Conservation (phyloP, 2,113 vertebrate species). For the Periophthalmus modestus region DNA sequence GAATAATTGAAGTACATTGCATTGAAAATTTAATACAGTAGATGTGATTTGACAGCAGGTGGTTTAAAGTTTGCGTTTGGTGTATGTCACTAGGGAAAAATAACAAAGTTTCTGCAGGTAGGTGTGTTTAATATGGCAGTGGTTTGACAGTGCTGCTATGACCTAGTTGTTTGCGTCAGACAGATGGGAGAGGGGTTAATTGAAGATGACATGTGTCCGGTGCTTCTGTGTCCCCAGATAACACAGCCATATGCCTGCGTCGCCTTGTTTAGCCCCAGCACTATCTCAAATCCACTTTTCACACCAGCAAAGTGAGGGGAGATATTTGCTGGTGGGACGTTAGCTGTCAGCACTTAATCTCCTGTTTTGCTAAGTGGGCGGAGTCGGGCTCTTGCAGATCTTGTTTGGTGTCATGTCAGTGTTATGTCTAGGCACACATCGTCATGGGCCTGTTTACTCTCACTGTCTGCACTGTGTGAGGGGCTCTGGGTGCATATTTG, state of each 20-base stretch:
- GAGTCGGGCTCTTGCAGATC: not conserved
- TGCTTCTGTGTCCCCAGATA: slow-evolving; percentile 59
- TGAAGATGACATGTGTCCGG: slow-evolving; percentile 66
- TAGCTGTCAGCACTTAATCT: slow-evolving; percentile 15
- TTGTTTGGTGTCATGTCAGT: slow-evolving; percentile 13
- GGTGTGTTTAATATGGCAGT: slow-evolving; percentile 9
- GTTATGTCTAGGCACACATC: slow-evolving; percentile 12
- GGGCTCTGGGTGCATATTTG: not conserved
- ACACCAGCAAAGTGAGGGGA: slow-evolving; percentile 15
- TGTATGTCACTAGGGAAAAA: not conserved
- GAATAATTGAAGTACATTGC: slow-evolving; percentile 59
- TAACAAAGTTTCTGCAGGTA: slow-evolving; percentile 13
- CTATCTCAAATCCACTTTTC: slow-evolving; percentile 18
- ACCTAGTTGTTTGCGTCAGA: slow-evolving; percentile 49
- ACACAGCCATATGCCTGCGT: slow-evolving; percentile 53
- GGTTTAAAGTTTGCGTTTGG: slow-evolving; percentile 25
- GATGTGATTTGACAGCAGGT: slow-evolving; percentile 44
- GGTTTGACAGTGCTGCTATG: slow-evolving; percentile 23
- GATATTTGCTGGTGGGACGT: slow-evolving; percentile 1
- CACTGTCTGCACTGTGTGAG: not conserved
- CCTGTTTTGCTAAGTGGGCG: slow-evolving; percentile 1
- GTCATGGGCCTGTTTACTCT: slow-evolving; percentile 1
- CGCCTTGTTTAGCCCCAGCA: slow-evolving; percentile 33
- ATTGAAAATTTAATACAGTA: slow-evolving; percentile 54
- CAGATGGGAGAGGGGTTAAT: slow-evolving; percentile 66